These are phyloP conservation scores for Gymnothorax reevesii DNA, from an alignment of 2,797 vertebrate genomes.

Conservation along the genomic window DNA sequence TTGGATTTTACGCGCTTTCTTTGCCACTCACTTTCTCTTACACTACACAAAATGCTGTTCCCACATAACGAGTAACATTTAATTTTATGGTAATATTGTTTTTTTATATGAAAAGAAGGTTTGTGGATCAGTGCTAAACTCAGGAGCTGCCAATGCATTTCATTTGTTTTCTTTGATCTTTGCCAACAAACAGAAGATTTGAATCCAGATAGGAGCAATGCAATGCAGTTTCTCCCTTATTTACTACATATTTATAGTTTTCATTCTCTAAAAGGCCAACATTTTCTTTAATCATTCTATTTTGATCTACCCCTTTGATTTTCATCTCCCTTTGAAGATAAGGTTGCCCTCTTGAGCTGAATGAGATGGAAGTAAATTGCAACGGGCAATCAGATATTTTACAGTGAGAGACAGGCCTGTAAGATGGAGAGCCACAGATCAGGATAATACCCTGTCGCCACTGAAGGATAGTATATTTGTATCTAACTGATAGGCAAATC, in stretches of 20 bases:
- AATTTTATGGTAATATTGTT: no score
- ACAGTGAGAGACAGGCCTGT: slow-evolving; percentile 6
- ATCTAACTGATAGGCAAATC: background rate
- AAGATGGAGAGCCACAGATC: background rate
- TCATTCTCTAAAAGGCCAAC: background rate
- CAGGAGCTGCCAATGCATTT: background rate
- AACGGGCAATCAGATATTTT: background rate
- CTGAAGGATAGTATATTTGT: background rate
- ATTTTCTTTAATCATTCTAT: background rate
- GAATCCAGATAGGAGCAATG: background rate
- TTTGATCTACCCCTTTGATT: slow-evolving; percentile 8
- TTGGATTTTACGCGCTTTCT: background rate
- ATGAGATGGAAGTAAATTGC: slow-evolving; percentile 18
- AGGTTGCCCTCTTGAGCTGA: background rate
- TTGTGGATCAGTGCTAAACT: background rate
- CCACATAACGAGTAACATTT: background rate
- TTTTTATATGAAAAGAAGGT: background rate
- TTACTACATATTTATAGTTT: background rate
- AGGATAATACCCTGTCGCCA: background rate
- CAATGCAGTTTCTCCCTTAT: background rate
- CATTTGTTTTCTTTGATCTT: background rate
- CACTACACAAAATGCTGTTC: background rate
- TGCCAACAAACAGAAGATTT: background rate
- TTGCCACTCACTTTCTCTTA: background rate
- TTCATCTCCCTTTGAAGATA: background rate